These are phyloP conservation scores for Nymphalis c-album DNA, from an alignment of 2,888 invertebrate species.

Conservation along the genomic window DNA sequence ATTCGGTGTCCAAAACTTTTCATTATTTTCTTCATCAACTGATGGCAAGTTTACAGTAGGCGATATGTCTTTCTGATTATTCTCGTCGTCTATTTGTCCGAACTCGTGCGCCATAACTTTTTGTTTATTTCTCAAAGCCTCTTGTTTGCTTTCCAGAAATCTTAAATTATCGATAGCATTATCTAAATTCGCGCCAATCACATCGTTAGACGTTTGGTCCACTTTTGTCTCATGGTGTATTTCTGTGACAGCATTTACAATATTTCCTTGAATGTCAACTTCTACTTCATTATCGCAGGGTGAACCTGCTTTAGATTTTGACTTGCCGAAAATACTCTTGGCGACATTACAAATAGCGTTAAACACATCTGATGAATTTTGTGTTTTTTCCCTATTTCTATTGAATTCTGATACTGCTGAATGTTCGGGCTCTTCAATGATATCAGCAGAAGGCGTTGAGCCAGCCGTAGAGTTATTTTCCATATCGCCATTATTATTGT, in stretches of 20 bases:
- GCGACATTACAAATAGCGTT: constrained; percentile 65
- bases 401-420: constrained; percentile 37
- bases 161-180: constrained; percentile 55
- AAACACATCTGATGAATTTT: constrained; percentile 56
- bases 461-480: constrained; percentile 37
- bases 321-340: constrained; percentile 62
- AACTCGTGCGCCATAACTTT: constrained; percentile 79
- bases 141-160: constrained; percentile 65
- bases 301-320: constrained; percentile 47
- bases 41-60: constrained; percentile 44
- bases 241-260: constrained; percentile 47
- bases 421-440: constrained; percentile 21
- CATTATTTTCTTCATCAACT: constrained; percentile 61
- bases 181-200: constrained; percentile 62
- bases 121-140: constrained; percentile 72
- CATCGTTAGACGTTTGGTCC: constrained; percentile 58
- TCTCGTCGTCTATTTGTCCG: constrained; percentile 61
- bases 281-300: constrained; percentile 61
- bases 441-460: constrained; percentile 31
- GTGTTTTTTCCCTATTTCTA: constrained; percentile 48
- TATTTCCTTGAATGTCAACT: constrained; percentile 67
- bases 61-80: constrained; percentile 50
- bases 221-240: constrained; percentile 43
- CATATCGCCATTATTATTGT: constrained; percentile 40
- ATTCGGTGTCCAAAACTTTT: constrained; percentile 51